Conservation (phyloP, 2,113 vertebrate genomes). For the Xerus inauris region DNA sequence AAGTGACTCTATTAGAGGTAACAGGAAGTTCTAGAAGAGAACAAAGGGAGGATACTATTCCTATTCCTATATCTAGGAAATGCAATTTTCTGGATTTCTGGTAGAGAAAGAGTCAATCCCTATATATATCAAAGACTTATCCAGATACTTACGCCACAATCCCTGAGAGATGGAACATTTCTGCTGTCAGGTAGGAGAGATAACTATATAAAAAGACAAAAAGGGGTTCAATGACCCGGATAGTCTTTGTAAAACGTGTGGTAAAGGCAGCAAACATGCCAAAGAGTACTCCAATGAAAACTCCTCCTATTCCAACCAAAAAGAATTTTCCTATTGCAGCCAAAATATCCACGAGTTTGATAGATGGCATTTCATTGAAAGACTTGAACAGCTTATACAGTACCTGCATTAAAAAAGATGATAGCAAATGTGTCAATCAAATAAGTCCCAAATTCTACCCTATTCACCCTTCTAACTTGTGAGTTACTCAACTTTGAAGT, state of each 20-base stretch:
- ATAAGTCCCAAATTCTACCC: not conserved
- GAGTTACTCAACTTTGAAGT: not conserved
- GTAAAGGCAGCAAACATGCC: slow-evolving; percentile 88
- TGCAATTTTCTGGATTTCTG: not conserved
- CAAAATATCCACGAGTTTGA: slow-evolving; percentile 86
- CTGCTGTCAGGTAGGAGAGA: slow-evolving; percentile 90
- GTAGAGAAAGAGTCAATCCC: slow-evolving; percentile 18
- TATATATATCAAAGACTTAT: not conserved
- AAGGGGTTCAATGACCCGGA: slow-evolving; percentile 89
- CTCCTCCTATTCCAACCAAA: slow-evolving; percentile 88
- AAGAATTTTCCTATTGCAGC: slow-evolving; percentile 87
- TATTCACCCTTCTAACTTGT: not conserved
- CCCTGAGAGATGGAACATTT: slow-evolving; percentile 91
- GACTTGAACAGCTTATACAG: slow-evolving; percentile 91
- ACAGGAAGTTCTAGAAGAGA: not conserved
- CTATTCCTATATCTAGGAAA: not conserved
- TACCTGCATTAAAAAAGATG: slow-evolving; percentile 80
- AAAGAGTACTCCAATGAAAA: slow-evolving; percentile 87
- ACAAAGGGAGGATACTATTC: not conserved
- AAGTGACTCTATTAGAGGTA: not conserved
- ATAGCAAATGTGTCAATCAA: not conserved
- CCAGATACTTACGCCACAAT: slow-evolving; percentile 89
- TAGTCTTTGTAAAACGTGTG: slow-evolving; percentile 88
- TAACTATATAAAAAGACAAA: slow-evolving; percentile 94
- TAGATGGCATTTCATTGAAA: slow-evolving; percentile 88